phyloP scores from a whole-genome alignment of 2,797 vertebrate genomes.

The Hipposideros larvatus region DNA sequence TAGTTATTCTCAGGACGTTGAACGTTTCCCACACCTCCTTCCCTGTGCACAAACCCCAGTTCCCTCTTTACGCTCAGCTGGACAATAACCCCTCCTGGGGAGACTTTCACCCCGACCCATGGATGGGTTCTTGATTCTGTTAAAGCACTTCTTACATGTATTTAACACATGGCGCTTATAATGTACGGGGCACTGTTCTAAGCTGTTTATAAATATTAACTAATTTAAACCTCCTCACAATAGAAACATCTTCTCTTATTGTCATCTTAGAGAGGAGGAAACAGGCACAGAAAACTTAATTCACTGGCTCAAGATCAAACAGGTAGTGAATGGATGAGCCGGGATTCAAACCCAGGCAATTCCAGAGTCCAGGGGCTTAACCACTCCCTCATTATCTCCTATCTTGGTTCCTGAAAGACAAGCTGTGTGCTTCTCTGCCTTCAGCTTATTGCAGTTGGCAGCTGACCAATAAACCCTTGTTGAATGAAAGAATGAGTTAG shows the following conservation, averaged over 20 bases:
- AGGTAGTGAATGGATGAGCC: neutral
- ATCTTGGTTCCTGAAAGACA: neutral
- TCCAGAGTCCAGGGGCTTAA: neutral
- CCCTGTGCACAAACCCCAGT: neutral
- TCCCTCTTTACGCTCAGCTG: neutral
- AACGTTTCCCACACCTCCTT: neutral
- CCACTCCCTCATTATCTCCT: neutral
- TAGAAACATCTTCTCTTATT: neutral
- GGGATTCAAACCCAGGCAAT: neutral
- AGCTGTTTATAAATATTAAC: neutral
- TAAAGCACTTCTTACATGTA: neutral
- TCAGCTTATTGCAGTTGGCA: neutral
- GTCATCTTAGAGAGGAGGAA: neutral
- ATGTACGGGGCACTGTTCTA: neutral
- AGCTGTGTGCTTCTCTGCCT: neutral
- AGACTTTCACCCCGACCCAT: rapidly evolving
- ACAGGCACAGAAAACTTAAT: neutral
- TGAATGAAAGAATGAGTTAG: neutral
- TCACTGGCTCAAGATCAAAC: neutral
- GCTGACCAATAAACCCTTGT: neutral
- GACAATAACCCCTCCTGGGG: no score
- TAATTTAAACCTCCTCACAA: neutral
- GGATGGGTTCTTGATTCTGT: neutral
- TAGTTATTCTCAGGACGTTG: neutral
- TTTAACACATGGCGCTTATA: rapidly evolving